Evolutionary conservation across 64 coral and sea anemone species (phyloP).

Genomic region (Pocillopora verrucosa): DNA sequence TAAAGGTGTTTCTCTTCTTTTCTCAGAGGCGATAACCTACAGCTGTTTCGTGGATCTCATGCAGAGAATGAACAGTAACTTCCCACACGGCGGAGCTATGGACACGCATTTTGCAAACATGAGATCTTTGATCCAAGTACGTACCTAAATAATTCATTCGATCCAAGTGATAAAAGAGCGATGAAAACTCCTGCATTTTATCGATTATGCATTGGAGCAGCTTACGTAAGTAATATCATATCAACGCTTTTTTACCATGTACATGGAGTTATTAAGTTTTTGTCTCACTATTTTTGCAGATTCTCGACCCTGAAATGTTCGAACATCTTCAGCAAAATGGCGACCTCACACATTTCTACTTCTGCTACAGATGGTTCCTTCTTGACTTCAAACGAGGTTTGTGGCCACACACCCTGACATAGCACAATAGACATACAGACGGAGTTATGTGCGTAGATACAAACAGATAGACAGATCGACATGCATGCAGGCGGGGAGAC

Average conservation of each 20-base stretch:
- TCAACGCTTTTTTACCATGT: not conserved
- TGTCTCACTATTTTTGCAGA: conserved; percentile 9
- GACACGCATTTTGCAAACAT: conserved; percentile 95
- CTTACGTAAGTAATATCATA: not conserved
- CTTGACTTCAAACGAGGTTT: conserved; percentile 97
- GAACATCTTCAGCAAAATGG: conserved; percentile 93
- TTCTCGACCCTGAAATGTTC: conserved; percentile 95
- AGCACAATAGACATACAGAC: not conserved
- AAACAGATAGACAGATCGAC: not conserved
- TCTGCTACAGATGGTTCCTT: conserved; percentile 99
- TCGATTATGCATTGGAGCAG: not conserved
- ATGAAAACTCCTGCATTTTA: not conserved
- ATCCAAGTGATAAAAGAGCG: not conserved
- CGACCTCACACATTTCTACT: conserved; percentile 96
- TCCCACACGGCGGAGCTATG: conserved; percentile 94
- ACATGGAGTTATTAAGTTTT: not conserved
- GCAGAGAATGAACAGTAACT: conserved; percentile 98
- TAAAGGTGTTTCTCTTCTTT: not conserved
- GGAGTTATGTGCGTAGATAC: not conserved
- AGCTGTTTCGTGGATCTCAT: conserved; percentile 97
- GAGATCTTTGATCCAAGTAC: conserved; percentile 96
- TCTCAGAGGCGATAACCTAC: conserved; percentile 89
- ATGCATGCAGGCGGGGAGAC: too few relatives aligned
- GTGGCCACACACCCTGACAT: not conserved
- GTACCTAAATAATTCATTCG: not conserved